These are phyloP conservation scores for Radopholus similis DNA, from an alignment of 1,140 invertebrate genomes.

Conservation along the genomic window DNA sequence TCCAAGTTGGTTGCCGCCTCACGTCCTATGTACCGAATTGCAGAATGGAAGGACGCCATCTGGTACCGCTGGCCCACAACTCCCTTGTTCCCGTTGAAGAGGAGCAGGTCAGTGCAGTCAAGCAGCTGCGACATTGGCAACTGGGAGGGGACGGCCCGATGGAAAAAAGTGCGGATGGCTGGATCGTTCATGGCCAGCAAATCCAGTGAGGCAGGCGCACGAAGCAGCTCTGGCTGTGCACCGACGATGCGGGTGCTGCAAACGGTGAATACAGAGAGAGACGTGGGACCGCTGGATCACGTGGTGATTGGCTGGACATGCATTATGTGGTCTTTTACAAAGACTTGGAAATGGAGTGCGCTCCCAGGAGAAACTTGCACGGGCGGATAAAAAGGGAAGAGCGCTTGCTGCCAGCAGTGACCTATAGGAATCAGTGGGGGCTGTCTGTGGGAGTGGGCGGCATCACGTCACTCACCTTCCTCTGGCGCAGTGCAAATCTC, in stretches of 20 bases:
- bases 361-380: conserved; percentile 6
- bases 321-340: conserved; percentile 20
- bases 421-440: background rate
- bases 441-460: background rate
- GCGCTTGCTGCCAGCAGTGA: conserved; percentile 30
- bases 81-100: background rate
- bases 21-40: conserved; percentile 24
- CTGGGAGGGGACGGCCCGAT: background rate
- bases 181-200: conserved; percentile 23
- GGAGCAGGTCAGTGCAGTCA: conserved; percentile 27
- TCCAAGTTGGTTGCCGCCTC: conserved; percentile 3
- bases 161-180: conserved; percentile 14
- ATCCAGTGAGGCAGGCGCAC: conserved; percentile 10
- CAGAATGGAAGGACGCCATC: conserved; percentile 18
- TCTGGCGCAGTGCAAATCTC: conserved; percentile 29
- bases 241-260: background rate
- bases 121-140: background rate
- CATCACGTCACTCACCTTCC: background rate
- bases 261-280: background rate
- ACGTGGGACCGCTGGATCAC: no score
- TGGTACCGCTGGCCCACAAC: background rate
- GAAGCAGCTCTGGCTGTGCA: conserved; percentile 14
- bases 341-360: conserved; percentile 22
- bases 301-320: conserved; percentile 16
- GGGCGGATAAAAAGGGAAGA: conserved; percentile 29